Evolutionary conservation across 2,888 invertebrate genomes (phyloP).

Genomic region (Lithophane socia): DNA sequence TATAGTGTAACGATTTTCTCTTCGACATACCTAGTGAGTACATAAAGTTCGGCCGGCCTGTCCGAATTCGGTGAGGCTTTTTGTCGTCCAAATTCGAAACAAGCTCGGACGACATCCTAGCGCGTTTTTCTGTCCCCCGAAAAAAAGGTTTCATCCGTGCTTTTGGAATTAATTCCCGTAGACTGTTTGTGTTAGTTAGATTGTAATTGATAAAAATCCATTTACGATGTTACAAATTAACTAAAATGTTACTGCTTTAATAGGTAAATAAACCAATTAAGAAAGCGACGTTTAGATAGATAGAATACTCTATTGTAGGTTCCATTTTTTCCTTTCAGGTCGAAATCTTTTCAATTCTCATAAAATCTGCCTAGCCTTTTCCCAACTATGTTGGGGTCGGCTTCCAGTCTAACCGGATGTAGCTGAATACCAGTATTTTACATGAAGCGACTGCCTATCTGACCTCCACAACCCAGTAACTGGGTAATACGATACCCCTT

Average conservation of each 20-base stretch:
- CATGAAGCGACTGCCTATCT: too few relatives aligned
- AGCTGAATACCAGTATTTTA: too few relatives aligned
- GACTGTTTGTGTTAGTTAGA: not conserved
- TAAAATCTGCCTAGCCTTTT: too few relatives aligned
- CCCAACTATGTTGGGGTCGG: too few relatives aligned
- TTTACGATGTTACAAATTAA: not conserved
- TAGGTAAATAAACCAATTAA: not conserved
- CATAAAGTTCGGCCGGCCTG: not conserved
- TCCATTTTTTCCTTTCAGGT: too few relatives aligned
- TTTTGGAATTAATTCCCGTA: slow-evolving; percentile 7
- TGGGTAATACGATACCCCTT: too few relatives aligned
- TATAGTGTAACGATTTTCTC: not conserved
- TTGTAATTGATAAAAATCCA: not conserved
- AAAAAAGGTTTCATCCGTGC: not conserved
- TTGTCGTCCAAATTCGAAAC: slow-evolving; percentile 6
- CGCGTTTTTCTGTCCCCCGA: not conserved
- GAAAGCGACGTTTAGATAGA: not conserved
- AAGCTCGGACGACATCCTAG: not conserved
- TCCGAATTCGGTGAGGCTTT: not conserved
- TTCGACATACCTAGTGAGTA: not conserved
- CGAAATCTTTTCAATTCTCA: too few relatives aligned
- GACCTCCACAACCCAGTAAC: too few relatives aligned
- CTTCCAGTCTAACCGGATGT: too few relatives aligned
- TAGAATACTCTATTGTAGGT: too few relatives aligned
- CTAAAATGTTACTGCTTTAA: not conserved